Base-by-base conservation (phyloP, 2,113 vertebrate genomes). In the Amazona guildingii region DNA sequence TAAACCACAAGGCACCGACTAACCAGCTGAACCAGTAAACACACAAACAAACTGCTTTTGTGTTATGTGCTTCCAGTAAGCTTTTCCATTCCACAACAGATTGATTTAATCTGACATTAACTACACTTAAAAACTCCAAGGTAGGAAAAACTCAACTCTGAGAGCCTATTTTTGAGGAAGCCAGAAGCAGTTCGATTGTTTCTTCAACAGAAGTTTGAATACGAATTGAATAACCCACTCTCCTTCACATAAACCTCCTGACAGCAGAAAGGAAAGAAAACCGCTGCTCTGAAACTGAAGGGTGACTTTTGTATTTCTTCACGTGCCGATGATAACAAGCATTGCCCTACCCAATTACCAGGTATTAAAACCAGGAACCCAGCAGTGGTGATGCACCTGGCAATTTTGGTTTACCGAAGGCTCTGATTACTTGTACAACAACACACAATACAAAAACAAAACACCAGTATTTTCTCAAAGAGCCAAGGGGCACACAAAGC, bases 301-400 rank as follows among this genome's bases (percentile, higher is more conserved):
- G 12, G 31, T 8, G 33, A 19, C 5, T 75, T 72, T 52, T 73
- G 49, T 35, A 88, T 80, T 91, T 89, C 83, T 91, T 76, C 66
- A 35, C 9, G 8, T 0, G 63, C 84, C 87, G 94, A 67, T 11
- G 43, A 77, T 17, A 92, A 95, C 67, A 92, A 54, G 41, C 69
- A 46, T 69, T 76, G 78, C 54, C 78, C 52, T 33, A 69, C 54
- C 46, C 90, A 92, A 96, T 75, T 89, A 44, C 25, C 41, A 82
- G 51, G 77, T 76, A 69, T 49, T 43, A 91, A 87, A 96, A 94
- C 86, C 24, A 92, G 83, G 86, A 91, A 43, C 48, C 29, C 31
- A 52, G 33, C 66, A 39, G 46, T 1, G 1, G 51, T 28, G 64
- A 44, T 70, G 59, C n/a, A 86, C 75, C 59, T 88, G 67, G 72